Evolutionary conservation across 2,113 vertebrate species (phyloP), one percentile per base, ranked within the genome.

Genomic region (Oostethus manadensis): DNA sequence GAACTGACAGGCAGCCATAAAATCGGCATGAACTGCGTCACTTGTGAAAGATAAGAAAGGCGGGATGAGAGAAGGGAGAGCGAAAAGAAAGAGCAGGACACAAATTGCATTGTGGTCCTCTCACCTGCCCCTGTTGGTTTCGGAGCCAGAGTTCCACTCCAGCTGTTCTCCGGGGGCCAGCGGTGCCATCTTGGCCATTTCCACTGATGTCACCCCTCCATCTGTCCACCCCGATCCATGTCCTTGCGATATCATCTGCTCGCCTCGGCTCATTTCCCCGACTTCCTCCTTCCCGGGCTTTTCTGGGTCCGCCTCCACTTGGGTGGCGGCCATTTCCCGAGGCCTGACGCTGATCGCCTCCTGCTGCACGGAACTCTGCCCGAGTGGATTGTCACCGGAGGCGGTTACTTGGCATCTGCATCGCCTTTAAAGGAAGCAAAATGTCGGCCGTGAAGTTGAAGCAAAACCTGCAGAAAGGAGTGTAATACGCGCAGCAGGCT

Each of bases 1-100:
- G 26, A 91, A 88, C 72, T 72, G 89, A 84, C 95, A 98, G 26
- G 85, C 90, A 0, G 74, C 70, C 54, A 93, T 88, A 77, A 98
- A 97, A 53, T 92, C 91, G 62, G 89, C 86, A 0, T 89, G 91
- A 17, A 91, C 88, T 21, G 75, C 78, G 62, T 71, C 90, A 17
- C 83, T 87, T 17, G 2, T 68, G 63, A 22, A 56, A 43, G 46
- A 3, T 63, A 1, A 56, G 10, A 43, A n/a, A 48, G 18, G 33
- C 16, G 35, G 7, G 22, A 22, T 8, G 58, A 23, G 18, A n/a
- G 29, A 42, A 2, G 11, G 18, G 10, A 26, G 38, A 49, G 35
- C 47, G 56, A 66, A 56, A 64, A n/a, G 29, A 10, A 38, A 20
- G 29, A 35, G 29, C 29, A 8, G 29, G 5, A 58, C 17, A 56